Evolutionary conservation across 1,140 invertebrate species (phyloP).

Genomic region (Drosophila neocordata): DNA sequence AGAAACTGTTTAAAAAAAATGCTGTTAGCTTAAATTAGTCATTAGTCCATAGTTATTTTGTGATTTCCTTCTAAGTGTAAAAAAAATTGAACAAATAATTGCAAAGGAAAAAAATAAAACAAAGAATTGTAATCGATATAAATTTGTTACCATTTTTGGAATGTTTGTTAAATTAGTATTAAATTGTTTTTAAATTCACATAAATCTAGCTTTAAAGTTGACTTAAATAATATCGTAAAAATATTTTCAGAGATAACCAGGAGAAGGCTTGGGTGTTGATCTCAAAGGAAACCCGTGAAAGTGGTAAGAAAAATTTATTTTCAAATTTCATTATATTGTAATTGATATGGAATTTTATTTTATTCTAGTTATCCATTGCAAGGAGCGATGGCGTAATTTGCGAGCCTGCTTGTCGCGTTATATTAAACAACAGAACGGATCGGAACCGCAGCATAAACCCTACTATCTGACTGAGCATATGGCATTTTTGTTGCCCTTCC

Average conservation of each 20-base stretch:
- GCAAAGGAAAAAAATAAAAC: no score
- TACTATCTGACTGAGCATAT: slow-evolving; percentile 82
- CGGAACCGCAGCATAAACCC: slow-evolving; percentile 78
- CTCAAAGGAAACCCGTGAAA: slow-evolving; percentile 82
- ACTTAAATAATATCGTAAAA: neutral
- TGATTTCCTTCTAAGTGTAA: no score
- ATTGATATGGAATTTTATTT: neutral
- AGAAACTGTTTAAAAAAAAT: no score
- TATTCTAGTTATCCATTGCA: slow-evolving; percentile 76
- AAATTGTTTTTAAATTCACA: no score
- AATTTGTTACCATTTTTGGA: no score
- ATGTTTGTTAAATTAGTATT: no score
- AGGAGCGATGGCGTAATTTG: slow-evolving; percentile 82
- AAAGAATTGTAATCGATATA: no score
- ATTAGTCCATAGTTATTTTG: no score
- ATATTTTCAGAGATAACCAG: slow-evolving; percentile 66
- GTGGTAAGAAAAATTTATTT: slow-evolving; percentile 51
- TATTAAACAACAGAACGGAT: slow-evolving; percentile 75
- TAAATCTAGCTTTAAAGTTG: no score
- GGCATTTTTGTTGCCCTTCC: slow-evolving; percentile 79
- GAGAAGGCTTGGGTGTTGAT: slow-evolving; percentile 81
- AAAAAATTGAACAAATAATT: no score
- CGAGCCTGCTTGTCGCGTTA: slow-evolving; percentile 79
- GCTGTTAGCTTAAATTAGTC: no score
- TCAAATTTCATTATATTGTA: neutral